Percentiles rank a stretch among this genome's conserved stretches.
phyloP scores from a whole-genome alignment of 2,113 vertebrate species.

The Drymodes brunneopygia region DNA sequence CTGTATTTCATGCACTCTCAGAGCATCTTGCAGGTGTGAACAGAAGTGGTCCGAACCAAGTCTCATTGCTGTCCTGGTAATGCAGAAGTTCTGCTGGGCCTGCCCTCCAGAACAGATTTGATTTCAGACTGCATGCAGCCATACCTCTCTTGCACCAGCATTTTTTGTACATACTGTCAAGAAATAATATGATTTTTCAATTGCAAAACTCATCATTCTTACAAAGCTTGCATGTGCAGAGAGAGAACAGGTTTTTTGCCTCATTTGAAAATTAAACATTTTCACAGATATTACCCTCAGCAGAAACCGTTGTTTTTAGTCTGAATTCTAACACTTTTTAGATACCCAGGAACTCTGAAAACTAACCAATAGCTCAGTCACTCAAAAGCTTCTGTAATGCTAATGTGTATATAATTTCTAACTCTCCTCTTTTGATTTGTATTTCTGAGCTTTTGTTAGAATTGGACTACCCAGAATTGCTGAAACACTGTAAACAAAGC shows the following conservation, averaged over 20 bases:
- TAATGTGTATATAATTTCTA: neutral
- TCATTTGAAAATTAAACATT: neutral
- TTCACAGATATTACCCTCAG: neutral
- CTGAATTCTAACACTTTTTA: neutral
- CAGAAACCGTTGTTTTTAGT: neutral
- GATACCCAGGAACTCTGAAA: neutral
- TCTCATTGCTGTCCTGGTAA: neutral
- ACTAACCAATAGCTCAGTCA: neutral
- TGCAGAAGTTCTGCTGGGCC: neutral
- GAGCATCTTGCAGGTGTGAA: neutral
- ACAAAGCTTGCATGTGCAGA: neutral
- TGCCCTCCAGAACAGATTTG: neutral
- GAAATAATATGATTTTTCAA: neutral
- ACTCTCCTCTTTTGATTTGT: neutral
- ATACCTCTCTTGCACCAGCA: neutral
- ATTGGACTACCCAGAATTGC: neutral
- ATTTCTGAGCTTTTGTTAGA: neutral
- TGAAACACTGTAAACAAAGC: neutral
- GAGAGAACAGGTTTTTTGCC: rapidly evolving
- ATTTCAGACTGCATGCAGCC: neutral
- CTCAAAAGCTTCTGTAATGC: neutral
- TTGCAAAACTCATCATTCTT: neutral
- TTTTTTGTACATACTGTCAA: neutral
- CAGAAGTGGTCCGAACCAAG: neutral
- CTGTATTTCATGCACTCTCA: neutral